phyloP scores from a whole-genome alignment of 1,140 invertebrate species.

The Pseudachorutes palmiensis region DNA sequence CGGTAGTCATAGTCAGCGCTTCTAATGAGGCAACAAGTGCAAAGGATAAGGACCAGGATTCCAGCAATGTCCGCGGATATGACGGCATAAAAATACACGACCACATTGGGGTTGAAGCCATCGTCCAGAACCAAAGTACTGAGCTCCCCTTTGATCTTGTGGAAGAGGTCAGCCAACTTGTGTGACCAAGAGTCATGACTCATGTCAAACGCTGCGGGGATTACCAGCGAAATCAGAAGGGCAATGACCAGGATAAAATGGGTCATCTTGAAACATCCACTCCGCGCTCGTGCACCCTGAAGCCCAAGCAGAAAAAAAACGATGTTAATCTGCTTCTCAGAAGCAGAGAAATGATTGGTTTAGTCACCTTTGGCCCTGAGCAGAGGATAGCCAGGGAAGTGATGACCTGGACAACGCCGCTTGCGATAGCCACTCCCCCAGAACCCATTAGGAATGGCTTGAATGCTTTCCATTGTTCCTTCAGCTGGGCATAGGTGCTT shows the following conservation, averaged over 20 bases:
- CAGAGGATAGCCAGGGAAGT: constrained; percentile 9
- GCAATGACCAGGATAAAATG: constrained; percentile 2
- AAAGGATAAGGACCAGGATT: not conserved
- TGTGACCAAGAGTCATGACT: not conserved
- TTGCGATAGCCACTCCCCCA: not conserved
- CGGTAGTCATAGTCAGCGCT: constrained; percentile 16
- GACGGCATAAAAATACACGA: not conserved
- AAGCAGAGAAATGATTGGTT: not conserved
- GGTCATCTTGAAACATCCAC: constrained; percentile 2
- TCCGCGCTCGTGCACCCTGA: not conserved
- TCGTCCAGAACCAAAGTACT: not conserved
- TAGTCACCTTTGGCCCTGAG: constrained; percentile 8
- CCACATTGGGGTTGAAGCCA: not conserved
- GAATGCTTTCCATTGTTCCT: not conserved
- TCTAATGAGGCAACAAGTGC: constrained; percentile 9
- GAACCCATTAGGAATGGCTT: constrained; percentile 3
- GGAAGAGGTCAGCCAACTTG: not conserved
- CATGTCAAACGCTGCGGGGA: constrained; percentile 7
- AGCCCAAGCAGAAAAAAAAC: not conserved
- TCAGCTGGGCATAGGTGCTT: not conserved
- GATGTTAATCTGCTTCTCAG: not conserved
- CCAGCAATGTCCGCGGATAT: constrained; percentile 11
- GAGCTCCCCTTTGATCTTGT: not conserved
- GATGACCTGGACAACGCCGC: constrained; percentile 17
- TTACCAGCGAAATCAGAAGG: not conserved